phyloP scores from a whole-genome alignment of 2,888 invertebrate genomes.

The Chironomus tentans region DNA sequence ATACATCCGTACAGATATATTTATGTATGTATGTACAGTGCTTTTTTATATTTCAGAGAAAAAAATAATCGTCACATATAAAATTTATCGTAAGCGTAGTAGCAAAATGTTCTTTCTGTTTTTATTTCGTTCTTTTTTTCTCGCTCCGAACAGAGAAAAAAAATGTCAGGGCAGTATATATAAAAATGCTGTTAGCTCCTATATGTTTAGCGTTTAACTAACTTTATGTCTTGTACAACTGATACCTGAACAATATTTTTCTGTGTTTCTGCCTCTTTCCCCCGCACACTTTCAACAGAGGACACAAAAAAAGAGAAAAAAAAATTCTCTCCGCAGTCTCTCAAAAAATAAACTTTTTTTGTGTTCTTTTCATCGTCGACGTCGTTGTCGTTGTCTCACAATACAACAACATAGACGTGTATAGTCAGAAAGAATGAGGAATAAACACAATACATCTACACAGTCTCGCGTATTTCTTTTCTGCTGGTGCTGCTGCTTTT shows the following conservation, averaged over 20 bases:
- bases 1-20: not conserved
- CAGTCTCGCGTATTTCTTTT: not conserved
- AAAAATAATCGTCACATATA: conserved; percentile 18
- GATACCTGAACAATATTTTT: conserved; percentile 23
- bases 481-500: not conserved
- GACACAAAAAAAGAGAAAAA: not conserved
- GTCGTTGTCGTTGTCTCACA: not conserved
- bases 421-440: not conserved
- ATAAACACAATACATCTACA: not conserved
- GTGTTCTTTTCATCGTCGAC: not conserved
- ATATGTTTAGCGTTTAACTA: conserved; percentile 26
- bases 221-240: conserved; percentile 22
- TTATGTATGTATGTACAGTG: not conserved
- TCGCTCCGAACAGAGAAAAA: not conserved
- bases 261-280: conserved; percentile 7
- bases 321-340: not conserved
- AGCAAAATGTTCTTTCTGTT: conserved; percentile 16
- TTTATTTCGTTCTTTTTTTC: no score
- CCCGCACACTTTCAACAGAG: not conserved
- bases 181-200: conserved; percentile 14
- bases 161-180: conserved; percentile 15
- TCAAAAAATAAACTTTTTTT: not conserved
- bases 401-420: no score
- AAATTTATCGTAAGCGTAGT: conserved; percentile 22
- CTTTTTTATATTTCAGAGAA: not conserved